These are phyloP conservation scores for Crotalus adamanteus DNA, from an alignment of 2,797 vertebrate species.

Conservation along the genomic window DNA sequence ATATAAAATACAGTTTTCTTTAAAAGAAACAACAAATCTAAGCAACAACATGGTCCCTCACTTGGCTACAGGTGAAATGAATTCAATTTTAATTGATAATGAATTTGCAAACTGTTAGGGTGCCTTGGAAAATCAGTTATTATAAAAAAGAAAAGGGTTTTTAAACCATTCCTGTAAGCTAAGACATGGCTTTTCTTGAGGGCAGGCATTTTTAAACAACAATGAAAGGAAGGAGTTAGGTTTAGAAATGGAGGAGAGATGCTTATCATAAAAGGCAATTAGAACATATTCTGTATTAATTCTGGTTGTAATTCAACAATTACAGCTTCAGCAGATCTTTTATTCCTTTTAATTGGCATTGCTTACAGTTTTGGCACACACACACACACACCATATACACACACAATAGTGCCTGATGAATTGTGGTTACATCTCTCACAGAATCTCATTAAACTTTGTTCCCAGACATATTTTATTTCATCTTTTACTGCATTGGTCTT, in stretches of 20 bases:
- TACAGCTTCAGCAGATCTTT: background rate
- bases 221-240: background rate
- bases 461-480: slow-evolving; percentile 59
- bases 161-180: background rate
- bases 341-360: background rate
- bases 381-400: background rate
- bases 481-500: slow-evolving; percentile 55
- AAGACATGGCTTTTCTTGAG: background rate
- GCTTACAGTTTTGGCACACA: background rate
- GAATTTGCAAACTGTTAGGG: background rate
- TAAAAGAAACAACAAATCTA: background rate
- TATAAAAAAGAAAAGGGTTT: background rate
- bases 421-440: slow-evolving; percentile 20
- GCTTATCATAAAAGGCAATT: background rate
- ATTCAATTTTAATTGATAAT: background rate
- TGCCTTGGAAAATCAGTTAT: background rate
- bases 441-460: slow-evolving; percentile 46
- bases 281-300: background rate
- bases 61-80: background rate
- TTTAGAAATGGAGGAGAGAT: background rate
- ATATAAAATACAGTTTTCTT: background rate
- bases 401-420: background rate
- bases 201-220: background rate
- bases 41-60: background rate
- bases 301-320: background rate